Base-by-base conservation (phyloP, 2,797 vertebrate species). In the Mareca strepera region DNA sequence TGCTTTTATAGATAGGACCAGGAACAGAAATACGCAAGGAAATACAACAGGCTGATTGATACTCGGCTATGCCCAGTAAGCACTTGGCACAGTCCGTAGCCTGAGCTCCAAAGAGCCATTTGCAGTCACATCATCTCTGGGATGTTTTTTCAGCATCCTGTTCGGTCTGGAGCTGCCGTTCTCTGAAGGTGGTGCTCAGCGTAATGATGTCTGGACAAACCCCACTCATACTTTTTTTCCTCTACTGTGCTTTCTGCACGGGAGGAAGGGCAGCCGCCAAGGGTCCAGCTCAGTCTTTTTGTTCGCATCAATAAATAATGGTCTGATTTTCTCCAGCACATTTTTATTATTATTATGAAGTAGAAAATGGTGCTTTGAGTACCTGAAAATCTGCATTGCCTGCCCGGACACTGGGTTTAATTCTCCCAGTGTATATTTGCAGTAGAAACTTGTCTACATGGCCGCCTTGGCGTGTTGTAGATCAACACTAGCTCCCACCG, bases 1-100 rank as follows among this genome's bases (percentile, higher is more conserved):
- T 91, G 81, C 62, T 95, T 92, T 87, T 87, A 83, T 69, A 73
- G 82, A 66, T 31, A 78, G 46, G 64, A 16, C 75, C 35, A 37
- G 15, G 35, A 87, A 28, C 22, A 52, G 80, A 78, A 37, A 78
- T 60, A 63, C 0, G 0, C 20, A 58, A 87, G 60, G 78, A 88
- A 82, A 23, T 43, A 64, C 7, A 68, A 44, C 8, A 2, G 60
- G 44, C 58, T 94, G 86, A 58, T 7, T 77, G 72, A 75, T 85
- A 87, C 13, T 55, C 68, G 46, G 67, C 70, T 86, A 14, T 68
- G 70, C 76, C 63, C 5, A 1, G 39, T 52, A 58, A 94, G 35
- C 69, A 66, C 33, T 82, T 80, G 81, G 78, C 81, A 82, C 60
- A 5, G 0, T 39, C 73, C 77, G 75, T 22, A 84, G 58, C 75